Evolutionary conservation across 2,797 vertebrate species (phyloP).

Genomic region (Babyrousa celebensis): DNA sequence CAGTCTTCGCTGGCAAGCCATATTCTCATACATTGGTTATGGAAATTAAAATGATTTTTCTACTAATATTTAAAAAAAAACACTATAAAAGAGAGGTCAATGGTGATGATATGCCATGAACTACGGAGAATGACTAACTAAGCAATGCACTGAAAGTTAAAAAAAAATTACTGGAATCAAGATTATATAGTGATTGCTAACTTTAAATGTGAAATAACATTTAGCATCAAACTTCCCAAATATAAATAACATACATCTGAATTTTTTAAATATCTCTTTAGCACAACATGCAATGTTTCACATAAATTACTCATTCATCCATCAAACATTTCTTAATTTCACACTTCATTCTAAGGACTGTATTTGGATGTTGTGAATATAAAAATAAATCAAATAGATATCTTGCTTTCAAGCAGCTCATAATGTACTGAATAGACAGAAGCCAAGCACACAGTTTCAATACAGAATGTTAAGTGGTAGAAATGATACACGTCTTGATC

Average conservation of each 20-base stretch:
- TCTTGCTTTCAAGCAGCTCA: neutral
- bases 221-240: constrained; percentile 14
- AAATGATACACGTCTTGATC: neutral
- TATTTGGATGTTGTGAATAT: neutral
- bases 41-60: neutral
- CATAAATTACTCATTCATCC: neutral
- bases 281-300: neutral
- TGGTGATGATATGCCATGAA: neutral
- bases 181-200: neutral
- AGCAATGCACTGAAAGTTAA: neutral
- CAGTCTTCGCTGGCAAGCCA: neutral
- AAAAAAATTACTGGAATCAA: neutral
- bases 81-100: neutral
- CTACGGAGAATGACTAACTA: neutral
- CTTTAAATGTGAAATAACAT: neutral
- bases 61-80: neutral
- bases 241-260: neutral
- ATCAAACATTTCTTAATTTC: constrained; percentile 29
- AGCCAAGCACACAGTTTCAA: neutral
- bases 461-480: neutral
- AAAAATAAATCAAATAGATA: neutral
- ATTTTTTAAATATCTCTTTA: neutral
- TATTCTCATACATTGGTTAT: neutral
- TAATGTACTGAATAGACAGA: constrained; percentile 7
- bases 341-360: neutral